phyloP scores from a whole-genome alignment of 2,888 invertebrate species.

The Patella depressa region DNA sequence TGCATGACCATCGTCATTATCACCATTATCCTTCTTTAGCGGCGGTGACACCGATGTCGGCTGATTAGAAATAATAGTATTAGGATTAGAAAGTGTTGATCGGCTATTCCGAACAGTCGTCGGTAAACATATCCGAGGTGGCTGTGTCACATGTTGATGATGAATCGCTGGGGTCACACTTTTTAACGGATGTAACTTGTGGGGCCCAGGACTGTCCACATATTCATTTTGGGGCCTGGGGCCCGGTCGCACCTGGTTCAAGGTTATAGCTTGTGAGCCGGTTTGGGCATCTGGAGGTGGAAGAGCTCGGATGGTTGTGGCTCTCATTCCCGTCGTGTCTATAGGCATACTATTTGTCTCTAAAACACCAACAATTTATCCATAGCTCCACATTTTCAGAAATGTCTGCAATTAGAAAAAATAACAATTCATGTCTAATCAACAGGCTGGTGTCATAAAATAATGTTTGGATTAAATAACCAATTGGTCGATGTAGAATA shows the following conservation, averaged over 20 bases:
- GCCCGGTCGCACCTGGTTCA: conserved; percentile 79
- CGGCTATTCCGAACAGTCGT: conserved; percentile 22
- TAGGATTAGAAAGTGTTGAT: conserved; percentile 6
- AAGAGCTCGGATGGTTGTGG: conserved; percentile 41
- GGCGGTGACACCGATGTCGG: conserved; percentile 50
- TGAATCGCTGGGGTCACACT: conserved; percentile 7
- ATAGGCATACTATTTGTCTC: conserved; percentile 24
- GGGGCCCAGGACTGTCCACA: conserved; percentile 79
- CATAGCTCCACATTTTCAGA: conserved; percentile 13
- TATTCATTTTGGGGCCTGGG: conserved; percentile 92
- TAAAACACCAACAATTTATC: conserved; percentile 2
- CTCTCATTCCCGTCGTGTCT: conserved; percentile 35
- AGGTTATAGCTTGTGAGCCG: conserved; percentile 50
- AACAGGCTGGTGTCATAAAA: too few species aligned
- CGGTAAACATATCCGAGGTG: conserved; percentile 16
- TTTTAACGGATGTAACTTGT: conserved; percentile 37
- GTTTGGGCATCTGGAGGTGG: conserved; percentile 47
- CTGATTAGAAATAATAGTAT: conserved; percentile 34
- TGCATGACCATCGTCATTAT: conserved; percentile 36
- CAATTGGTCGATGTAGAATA: too few species aligned
- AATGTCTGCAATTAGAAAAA: background rate
- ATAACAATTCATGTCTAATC: background rate
- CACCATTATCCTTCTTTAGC: conserved; percentile 56
- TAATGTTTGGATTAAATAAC: too few species aligned
- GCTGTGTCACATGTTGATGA: conserved; percentile 11